Base-by-base conservation (phyloP, 2,797 vertebrate genomes). In the Vespertilio murinus region DNA sequence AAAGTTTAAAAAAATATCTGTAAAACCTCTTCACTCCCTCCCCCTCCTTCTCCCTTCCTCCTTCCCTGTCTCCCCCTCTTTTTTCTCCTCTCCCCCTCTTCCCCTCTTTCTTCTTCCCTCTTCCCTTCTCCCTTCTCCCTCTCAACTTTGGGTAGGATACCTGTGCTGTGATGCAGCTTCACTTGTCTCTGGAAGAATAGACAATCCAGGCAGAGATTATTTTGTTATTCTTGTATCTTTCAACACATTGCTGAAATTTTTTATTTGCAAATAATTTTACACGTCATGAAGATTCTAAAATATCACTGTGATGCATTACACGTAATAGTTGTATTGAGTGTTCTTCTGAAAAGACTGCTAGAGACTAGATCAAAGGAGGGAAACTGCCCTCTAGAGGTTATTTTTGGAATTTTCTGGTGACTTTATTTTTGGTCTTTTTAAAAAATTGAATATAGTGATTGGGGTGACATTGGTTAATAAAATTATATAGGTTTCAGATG, bases 351-450 rank as follows among this genome's bases (percentile, higher is more conserved):
- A 89, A 54, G 20, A 54, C 52, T 54, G 52, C 22, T 52, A 52
- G 18, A 18, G 49, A 54, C 6, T 61, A 20, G 2, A 45, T 70
- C 61, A 80, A 69, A 30, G 30, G 64, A 75, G 33, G 75, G 81
- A 64, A 70, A 85, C 78, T 96, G 73, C 45, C 93, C 77, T 94
- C 97, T 94, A 81, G 84, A 8, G 93, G 81, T 96, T 13, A 28
- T 56, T 83, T 88, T 74, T 20, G 59, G 67, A 94, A 86, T 73
- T 89, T 88, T 0, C 52, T 30, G 70, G 42, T 30, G 16, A 6
- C 4, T 4, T n/a, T 59, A 70, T 20, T 18, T 30, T 22, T 52
- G 18, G 56, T 59, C 28, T 61, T 61, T 30, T 61, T 6, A 14
- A 64, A n/a, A 9, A 35, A 74, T 35, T 52, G n/a, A 35, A 25